These are phyloP conservation scores for Drosophila carrolli DNA, from an alignment of 1,140 invertebrate genomes.

Conservation along the genomic window DNA sequence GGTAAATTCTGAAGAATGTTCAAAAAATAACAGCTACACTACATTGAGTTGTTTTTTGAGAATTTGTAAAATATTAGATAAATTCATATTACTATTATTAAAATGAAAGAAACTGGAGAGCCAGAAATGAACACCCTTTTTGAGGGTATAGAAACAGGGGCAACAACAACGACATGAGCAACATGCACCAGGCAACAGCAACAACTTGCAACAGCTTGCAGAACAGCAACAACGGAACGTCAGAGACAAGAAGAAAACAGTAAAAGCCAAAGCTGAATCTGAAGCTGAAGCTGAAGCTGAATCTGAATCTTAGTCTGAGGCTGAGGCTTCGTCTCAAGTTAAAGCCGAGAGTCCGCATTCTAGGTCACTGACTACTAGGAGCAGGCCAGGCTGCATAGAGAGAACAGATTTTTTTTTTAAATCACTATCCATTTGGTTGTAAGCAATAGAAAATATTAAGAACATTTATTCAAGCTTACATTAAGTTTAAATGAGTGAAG, in stretches of 20 bases:
- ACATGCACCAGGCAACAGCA: slow-evolving; percentile 24
- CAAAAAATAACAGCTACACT: too few species aligned
- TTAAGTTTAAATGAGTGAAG: too few species aligned
- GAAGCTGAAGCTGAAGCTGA: slow-evolving; percentile 41
- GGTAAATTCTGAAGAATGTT: too few species aligned
- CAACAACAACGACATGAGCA: slow-evolving; percentile 21
- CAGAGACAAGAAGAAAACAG: slow-evolving; percentile 53
- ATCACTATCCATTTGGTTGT: too few species aligned
- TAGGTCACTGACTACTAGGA: slow-evolving; percentile 77
- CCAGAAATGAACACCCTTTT: not conserved
- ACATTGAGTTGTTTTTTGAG: too few species aligned
- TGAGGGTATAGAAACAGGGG: slow-evolving; percentile 15
- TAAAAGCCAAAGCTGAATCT: slow-evolving; percentile 55
- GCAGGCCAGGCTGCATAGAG: slow-evolving; percentile 22
- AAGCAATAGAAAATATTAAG: too few species aligned
- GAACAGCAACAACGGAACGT: slow-evolving; percentile 59
- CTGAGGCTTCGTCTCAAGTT: slow-evolving; percentile 10
- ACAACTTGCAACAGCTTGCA: slow-evolving; percentile 45
- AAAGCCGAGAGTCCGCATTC: slow-evolving; percentile 60
- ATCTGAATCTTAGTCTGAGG: slow-evolving; percentile 11
- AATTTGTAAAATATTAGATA: too few species aligned
- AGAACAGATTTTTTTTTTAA: not conserved
- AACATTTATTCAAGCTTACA: too few species aligned
- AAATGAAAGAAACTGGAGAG: too few species aligned
- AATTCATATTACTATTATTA: too few species aligned